phyloP scores from a whole-genome alignment of 2,797 vertebrate genomes.

The Chaenodraco wilsoni region DNA sequence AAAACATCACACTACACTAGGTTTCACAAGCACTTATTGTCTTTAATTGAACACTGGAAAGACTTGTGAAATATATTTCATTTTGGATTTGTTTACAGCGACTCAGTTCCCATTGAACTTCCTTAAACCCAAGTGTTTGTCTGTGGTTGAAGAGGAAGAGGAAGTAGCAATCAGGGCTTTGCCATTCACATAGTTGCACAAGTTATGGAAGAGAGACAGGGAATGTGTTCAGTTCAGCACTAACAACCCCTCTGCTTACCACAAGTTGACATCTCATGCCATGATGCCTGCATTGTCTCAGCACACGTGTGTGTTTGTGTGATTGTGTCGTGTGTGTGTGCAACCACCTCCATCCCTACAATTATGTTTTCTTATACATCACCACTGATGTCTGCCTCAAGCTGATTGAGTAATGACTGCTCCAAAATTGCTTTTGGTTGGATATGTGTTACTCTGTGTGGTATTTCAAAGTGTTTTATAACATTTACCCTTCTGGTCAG shows the following conservation, averaged over 20 bases:
- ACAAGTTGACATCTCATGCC: constrained; percentile 42
- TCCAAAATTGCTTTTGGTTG: constrained; percentile 19
- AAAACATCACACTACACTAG: neutral
- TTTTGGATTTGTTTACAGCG: constrained; percentile 35
- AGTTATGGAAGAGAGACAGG: constrained; percentile 23
- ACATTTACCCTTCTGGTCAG: constrained; percentile 11
- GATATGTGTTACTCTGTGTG: constrained; percentile 14
- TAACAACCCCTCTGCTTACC: constrained; percentile 49
- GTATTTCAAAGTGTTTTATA: constrained; percentile 22
- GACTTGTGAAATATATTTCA: constrained; percentile 14
- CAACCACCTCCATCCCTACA: neutral
- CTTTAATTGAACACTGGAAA: neutral
- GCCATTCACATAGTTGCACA: constrained; percentile 50
- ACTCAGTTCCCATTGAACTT: constrained; percentile 30
- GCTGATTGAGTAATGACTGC: neutral
- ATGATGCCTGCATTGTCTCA: constrained; percentile 24
- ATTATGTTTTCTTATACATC: constrained; percentile 15
- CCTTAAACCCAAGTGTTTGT: constrained; percentile 50
- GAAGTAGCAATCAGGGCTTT: constrained; percentile 54
- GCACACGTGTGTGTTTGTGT: neutral
- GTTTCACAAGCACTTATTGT: constrained; percentile 3
- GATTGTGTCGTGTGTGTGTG: neutral
- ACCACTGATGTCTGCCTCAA: constrained; percentile 7
- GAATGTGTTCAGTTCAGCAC: constrained; percentile 46
- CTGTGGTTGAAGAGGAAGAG: constrained; percentile 45